phyloP scores from a whole-genome alignment of 1,140 invertebrate genomes.

The Wasmannia auropunctata region DNA sequence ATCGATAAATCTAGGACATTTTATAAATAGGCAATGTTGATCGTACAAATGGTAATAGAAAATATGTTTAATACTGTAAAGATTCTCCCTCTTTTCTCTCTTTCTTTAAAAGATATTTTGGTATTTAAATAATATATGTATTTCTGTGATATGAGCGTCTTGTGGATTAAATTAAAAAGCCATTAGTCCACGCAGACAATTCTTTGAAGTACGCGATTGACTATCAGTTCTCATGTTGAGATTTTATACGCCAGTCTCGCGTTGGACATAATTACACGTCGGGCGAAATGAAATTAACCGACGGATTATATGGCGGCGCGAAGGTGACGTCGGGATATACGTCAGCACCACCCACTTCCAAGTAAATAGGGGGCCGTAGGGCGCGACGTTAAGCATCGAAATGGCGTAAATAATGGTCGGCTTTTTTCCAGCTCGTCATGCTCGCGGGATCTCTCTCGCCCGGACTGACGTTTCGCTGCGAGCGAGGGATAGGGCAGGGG shows the following conservation, averaged over 20 bases:
- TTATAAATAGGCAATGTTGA: neutral
- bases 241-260: constrained; percentile 38
- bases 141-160: neutral
- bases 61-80: neutral
- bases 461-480: constrained; percentile 53
- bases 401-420: constrained; percentile 66
- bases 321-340: constrained; percentile 40
- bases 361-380: constrained; percentile 52
- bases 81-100: neutral
- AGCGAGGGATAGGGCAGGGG: constrained; percentile 30
- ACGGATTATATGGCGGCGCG: constrained; percentile 24
- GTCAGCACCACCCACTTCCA: constrained; percentile 62
- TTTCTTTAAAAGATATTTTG: neutral
- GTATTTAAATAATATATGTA: neutral
- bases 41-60: neutral
- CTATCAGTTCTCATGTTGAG: constrained; percentile 64
- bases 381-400: constrained; percentile 56
- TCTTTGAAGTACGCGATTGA: constrained; percentile 42
- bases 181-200: constrained; percentile 11
- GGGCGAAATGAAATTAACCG: constrained; percentile 60
- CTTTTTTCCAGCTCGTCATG: constrained; percentile 62
- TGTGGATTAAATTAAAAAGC: constrained; percentile 39
- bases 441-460: constrained; percentile 42
- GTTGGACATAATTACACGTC: constrained; percentile 64
- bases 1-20: neutral